These are phyloP conservation scores for Molorchus minor DNA, from an alignment of 2,888 invertebrate species.

Conservation along the genomic window DNA sequence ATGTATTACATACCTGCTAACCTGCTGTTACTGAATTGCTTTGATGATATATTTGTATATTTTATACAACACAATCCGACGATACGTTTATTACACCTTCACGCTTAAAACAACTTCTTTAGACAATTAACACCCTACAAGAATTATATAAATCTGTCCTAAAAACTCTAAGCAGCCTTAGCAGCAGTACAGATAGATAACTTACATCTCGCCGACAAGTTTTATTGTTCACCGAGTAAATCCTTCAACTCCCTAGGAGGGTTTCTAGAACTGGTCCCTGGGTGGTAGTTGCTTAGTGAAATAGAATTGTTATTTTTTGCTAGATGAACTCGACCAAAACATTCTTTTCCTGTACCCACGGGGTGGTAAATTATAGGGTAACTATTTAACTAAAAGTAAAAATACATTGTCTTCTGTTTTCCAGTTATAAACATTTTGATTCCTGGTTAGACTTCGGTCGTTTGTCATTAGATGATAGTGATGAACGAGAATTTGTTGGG, in stretches of 20 bases:
- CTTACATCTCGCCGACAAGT: constrained; percentile 1
- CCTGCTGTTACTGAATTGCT: no score
- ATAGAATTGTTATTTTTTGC: no score
- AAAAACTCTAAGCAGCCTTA: constrained; percentile 23
- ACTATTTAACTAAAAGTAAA: no score
- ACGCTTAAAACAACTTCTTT: constrained; percentile 28
- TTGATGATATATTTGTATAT: constrained; percentile 8
- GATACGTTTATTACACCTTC: constrained; percentile 14
- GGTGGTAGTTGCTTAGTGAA: not conserved
- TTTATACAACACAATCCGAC: not conserved
- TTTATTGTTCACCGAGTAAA: constrained; percentile 8
- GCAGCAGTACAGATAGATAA: not conserved
- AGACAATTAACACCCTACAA: constrained; percentile 39
- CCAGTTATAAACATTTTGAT: no score
- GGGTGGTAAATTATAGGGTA: no score
- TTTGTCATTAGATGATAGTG: no score
- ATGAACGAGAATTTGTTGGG: no score
- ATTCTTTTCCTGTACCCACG: no score
- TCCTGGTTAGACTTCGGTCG: no score
- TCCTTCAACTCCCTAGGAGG: constrained; percentile 4
- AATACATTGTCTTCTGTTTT: no score
- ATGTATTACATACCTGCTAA: no score
- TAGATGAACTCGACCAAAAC: no score
- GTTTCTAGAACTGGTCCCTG: constrained; percentile 11
- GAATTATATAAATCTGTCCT: constrained; percentile 41